Evolutionary conservation across 2,797 vertebrate species (phyloP).

Genomic region (Anas bernieri): DNA sequence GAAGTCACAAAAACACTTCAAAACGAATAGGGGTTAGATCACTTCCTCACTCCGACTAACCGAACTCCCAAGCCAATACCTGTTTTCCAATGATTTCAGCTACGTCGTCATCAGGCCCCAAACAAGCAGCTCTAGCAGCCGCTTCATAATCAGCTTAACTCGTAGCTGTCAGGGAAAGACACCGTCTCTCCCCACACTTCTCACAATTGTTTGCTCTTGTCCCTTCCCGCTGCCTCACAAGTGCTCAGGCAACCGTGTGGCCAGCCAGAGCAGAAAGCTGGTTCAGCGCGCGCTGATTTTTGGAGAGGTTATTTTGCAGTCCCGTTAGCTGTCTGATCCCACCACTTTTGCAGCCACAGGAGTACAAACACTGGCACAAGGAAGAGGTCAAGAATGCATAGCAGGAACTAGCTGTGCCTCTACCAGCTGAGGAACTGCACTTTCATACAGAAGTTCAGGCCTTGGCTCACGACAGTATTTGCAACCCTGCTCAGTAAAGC

Average conservation of each 20-base stretch:
- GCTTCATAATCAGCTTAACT: background rate
- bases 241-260: background rate
- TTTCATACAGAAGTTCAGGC: background rate
- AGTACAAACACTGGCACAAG: background rate
- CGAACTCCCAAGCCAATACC: background rate
- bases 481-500: conserved; percentile 13
- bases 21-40: background rate
- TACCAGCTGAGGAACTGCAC: rapidly evolving
- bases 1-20: background rate
- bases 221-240: background rate
- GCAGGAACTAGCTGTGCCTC: background rate
- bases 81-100: background rate
- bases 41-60: background rate
- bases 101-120: background rate
- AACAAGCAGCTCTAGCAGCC: background rate
- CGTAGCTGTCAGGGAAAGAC: background rate
- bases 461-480: background rate
- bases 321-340: background rate
- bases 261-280: background rate
- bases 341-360: background rate
- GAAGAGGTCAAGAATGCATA: background rate
- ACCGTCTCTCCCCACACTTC: background rate
- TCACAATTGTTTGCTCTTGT: background rate
- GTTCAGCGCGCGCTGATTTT: background rate
- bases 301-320: background rate